Evolutionary conservation across 2,797 vertebrate genomes (phyloP).

Genomic region (Paratrypauchen microcephalus): DNA sequence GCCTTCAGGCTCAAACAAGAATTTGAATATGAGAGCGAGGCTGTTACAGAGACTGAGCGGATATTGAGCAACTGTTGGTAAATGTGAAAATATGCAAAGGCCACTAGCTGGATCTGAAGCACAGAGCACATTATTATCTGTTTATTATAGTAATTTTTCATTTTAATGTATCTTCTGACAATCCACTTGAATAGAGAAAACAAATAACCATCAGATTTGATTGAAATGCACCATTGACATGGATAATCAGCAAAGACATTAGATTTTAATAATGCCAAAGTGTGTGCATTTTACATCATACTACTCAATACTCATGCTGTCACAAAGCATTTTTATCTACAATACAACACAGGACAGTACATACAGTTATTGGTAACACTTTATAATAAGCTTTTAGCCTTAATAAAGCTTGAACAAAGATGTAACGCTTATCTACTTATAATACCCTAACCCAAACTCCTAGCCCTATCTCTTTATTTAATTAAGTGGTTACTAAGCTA

Average conservation of each 20-base stretch:
- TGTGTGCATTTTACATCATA: neutral
- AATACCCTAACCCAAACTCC: no score
- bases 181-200: constrained; percentile 6
- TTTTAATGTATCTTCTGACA: constrained; percentile 1
- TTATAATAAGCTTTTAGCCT: no score
- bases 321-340: neutral
- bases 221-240: neutral
- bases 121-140: constrained; percentile 5
- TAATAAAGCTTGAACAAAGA: no score
- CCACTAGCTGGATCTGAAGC: constrained; percentile 32
- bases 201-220: neutral
- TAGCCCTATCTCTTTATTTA: no score
- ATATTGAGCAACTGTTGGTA: constrained; percentile 30
- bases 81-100: constrained; percentile 29
- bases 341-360: neutral
- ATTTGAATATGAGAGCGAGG: constrained; percentile 51
- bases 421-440: no score
- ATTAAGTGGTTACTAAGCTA: no score
- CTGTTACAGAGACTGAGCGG: constrained; percentile 39
- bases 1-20: constrained; percentile 58
- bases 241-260: neutral
- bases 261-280: neutral
- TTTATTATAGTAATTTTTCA: constrained; percentile 7
- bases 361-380: no score
- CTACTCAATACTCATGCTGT: no score